Evolutionary conservation across 35 echinoderm and acorn worm species (phyloP).

Genomic region (Heliocidaris tuberculata): DNA sequence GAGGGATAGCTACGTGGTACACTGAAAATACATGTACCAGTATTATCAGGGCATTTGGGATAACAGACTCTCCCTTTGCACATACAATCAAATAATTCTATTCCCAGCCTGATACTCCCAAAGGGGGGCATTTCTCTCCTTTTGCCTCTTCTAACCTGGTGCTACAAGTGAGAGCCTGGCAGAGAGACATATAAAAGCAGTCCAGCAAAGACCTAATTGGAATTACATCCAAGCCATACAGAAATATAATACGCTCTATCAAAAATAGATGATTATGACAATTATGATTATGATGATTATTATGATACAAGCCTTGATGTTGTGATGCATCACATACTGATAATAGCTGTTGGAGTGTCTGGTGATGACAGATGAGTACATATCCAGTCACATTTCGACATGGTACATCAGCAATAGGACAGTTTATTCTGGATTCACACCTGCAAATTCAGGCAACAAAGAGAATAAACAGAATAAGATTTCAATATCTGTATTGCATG

Average conservation of each 20-base stretch:
- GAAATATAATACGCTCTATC: background rate
- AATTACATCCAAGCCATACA: too few relatives aligned
- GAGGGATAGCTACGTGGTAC: too few relatives aligned
- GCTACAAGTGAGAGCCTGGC: too few relatives aligned
- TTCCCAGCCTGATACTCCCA: too few relatives aligned
- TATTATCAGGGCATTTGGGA: too few relatives aligned
- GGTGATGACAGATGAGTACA: background rate
- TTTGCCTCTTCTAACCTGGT: too few relatives aligned
- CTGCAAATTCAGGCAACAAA: background rate
- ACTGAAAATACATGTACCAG: too few relatives aligned
- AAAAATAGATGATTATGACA: background rate
- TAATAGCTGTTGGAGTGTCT: background rate
- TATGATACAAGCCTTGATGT: background rate
- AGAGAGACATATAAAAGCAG: too few relatives aligned
- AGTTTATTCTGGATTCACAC: conserved; percentile 22
- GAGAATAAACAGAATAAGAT: background rate
- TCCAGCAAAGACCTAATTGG: too few relatives aligned
- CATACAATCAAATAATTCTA: too few relatives aligned
- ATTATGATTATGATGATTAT: background rate
- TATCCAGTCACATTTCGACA: background rate
- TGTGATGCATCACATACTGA: background rate
- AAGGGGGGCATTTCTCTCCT: too few relatives aligned
- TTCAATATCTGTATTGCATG: background rate
- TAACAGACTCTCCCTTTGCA: too few relatives aligned
- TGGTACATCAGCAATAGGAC: background rate